Evolutionary conservation across 2,888 invertebrate species (phyloP).

Genomic region (Herminia tarsipennalis): DNA sequence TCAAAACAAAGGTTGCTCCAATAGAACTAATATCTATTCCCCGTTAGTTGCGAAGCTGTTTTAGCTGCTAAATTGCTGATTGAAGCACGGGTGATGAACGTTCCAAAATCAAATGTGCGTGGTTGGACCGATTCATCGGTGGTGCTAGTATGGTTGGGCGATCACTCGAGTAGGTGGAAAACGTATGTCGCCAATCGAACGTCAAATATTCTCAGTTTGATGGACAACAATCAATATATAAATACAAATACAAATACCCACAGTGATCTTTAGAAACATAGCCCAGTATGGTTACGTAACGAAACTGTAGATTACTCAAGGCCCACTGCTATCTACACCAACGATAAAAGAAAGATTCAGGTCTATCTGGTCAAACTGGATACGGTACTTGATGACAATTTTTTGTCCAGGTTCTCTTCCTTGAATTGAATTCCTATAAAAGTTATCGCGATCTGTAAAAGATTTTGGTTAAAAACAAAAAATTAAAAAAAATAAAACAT

Average conservation of each 20-base stretch:
- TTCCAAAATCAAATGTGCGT: background rate
- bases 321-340: background rate
- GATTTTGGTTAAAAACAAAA: background rate
- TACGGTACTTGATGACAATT: background rate
- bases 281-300: background rate
- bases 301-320: background rate
- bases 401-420: conserved; percentile 1
- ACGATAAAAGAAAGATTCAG: background rate
- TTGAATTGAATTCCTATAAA: background rate
- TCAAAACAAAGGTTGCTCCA: conserved; percentile 18
- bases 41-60: conserved; percentile 1
- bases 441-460: conserved; percentile 1
- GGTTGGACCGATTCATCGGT: too few relatives aligned
- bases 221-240: conserved; percentile 5
- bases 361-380: background rate
- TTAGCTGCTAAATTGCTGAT: background rate
- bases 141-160: too few relatives aligned
- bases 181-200: conserved; percentile 15
- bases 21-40: conserved; percentile 4
- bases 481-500: background rate
- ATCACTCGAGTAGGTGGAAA: too few relatives aligned
- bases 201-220: conserved; percentile 5
- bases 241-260: too few relatives aligned
- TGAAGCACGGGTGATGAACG: background rate
- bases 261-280: background rate